Evolutionary conservation across 2,888 invertebrate genomes (phyloP), one percentile per base, ranked within the genome.

Genomic region (Diachrysia chrysitis): DNA sequence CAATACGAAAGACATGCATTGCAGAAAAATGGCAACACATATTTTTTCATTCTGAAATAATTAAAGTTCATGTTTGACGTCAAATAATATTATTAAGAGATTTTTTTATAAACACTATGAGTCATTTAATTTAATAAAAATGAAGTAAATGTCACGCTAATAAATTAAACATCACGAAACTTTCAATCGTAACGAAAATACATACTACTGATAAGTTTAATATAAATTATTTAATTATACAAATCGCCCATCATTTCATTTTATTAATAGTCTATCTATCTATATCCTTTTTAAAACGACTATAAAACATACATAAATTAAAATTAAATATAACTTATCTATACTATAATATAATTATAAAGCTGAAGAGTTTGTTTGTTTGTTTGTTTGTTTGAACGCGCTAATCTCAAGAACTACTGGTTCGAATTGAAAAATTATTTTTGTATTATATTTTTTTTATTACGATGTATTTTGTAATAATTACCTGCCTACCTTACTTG

Each of bases 201-300:
- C 42, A 51, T 17, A 51, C 4, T 10, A 51, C 17, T 48, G 19
- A 2, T 37, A 42, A 19, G 19, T 21, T 19, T 51, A 51, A 51
- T 51, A 51, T 14, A 21, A 51, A 51, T 19, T 51, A 21, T 21
- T 21, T 51, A 10, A 51, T 51, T 51, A 51, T 51, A 51, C 48
- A 51, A 51, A 51, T 51, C 7, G 17, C 48, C 19, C 19, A 17
- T 19, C 3, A 48, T 48, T 19, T 10, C 19, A 51, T 12, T 51
- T 51, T 10, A 51, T 12, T 51, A 12, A 51, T 51, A 51, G 19
- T 21, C 48, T 21, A 48, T 7, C 19, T 5, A 42, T 42, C 42
- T 37, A n/a, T 42, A 42, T 42, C 42, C 42, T 42, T 42, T 42
- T n/a, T n/a, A n/a, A 42, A n/a, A 42, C 42, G 6, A n/a, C 5